Evolutionary conservation across 2,888 invertebrate species (phyloP).

Genomic region (Drosophila nigritarsus): DNA sequence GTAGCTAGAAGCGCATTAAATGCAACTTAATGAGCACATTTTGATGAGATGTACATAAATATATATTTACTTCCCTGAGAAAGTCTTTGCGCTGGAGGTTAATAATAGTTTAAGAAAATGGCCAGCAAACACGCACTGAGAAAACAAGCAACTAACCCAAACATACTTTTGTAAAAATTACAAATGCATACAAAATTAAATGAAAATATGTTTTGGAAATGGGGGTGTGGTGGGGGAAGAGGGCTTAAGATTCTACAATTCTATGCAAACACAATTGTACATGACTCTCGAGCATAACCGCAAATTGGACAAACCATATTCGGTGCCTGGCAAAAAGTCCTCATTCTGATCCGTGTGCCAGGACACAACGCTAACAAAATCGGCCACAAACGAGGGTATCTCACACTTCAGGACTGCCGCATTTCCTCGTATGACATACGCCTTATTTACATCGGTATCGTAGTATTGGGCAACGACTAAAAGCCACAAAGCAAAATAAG

Average conservation of each 20-base stretch:
- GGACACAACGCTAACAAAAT: slow-evolving; percentile 94
- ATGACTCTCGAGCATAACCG: slow-evolving; percentile 21
- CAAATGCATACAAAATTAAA: slow-evolving; percentile 44
- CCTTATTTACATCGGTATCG: slow-evolving; percentile 96
- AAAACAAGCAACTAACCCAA: slow-evolving; percentile 27
- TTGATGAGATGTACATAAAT: slow-evolving; percentile 54
- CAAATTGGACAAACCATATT: slow-evolving; percentile 84
- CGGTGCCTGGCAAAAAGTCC: slow-evolving; percentile 84
- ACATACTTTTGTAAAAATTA: slow-evolving; percentile 28
- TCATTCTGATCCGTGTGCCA: slow-evolving; percentile 91
- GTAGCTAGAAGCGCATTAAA: slow-evolving; percentile 50
- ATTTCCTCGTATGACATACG: slow-evolving; percentile 95
- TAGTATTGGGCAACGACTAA: slow-evolving; percentile 95
- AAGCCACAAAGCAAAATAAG: slow-evolving; percentile 35
- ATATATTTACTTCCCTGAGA: slow-evolving; percentile 69
- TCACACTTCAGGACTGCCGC: slow-evolving; percentile 95
- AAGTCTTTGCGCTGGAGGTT: slow-evolving; percentile 53
- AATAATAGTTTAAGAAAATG: slow-evolving; percentile 63
- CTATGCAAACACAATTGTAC: slow-evolving; percentile 25
- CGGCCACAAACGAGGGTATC: slow-evolving; percentile 96
- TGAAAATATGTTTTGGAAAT: slow-evolving; percentile 30
- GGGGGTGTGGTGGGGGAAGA: slow-evolving; percentile 12
- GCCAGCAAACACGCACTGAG: slow-evolving; percentile 61
- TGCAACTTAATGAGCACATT: slow-evolving; percentile 57
- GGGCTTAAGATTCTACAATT: slow-evolving; percentile 14